Percentiles rank a stretch among this genome's conserved stretches.
phyloP scores from a whole-genome alignment of 2,113 vertebrate genomes.

The Labeo catla region DNA sequence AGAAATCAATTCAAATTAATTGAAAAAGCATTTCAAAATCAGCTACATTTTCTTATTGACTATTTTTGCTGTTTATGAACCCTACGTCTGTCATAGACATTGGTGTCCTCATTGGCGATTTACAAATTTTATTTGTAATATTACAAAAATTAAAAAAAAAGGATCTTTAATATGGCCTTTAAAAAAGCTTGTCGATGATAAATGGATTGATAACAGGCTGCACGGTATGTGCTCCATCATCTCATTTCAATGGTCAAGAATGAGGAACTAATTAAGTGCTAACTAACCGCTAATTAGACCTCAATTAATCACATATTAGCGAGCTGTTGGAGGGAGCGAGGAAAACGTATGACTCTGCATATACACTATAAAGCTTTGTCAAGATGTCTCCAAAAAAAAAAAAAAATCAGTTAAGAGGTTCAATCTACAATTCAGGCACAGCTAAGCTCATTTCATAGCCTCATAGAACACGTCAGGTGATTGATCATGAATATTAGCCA shows the following conservation, averaged over 20 bases:
- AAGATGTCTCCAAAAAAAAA: slow-evolving; percentile 17
- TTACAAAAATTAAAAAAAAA: not conserved
- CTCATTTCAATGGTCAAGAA: slow-evolving; percentile 58
- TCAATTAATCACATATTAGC: slow-evolving; percentile 63
- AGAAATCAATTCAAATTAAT: no score
- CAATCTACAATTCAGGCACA: slow-evolving; percentile 26
- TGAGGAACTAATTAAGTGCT: slow-evolving; percentile 63
- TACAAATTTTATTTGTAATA: not conserved
- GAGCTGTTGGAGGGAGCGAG: slow-evolving; percentile 56
- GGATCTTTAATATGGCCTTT: slow-evolving; percentile 37
- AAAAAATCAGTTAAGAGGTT: slow-evolving; percentile 39
- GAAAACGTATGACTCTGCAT: slow-evolving; percentile 54
- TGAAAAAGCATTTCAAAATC: no score
- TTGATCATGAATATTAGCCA: slow-evolving; percentile 29
- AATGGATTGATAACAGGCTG: slow-evolving; percentile 57
- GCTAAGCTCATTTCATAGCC: slow-evolving; percentile 18
- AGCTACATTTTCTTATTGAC: not conserved
- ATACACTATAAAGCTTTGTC: slow-evolving; percentile 22
- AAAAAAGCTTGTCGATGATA: slow-evolving; percentile 56
- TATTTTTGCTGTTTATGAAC: not conserved
- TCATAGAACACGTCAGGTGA: slow-evolving; percentile 17
- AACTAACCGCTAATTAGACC: slow-evolving; percentile 60
- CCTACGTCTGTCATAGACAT: not conserved
- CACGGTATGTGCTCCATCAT: slow-evolving; percentile 59
- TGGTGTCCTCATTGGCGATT: not conserved